Conservation (phyloP, 1,140 invertebrate genomes). For the Sycophaga agraensis region DNA sequence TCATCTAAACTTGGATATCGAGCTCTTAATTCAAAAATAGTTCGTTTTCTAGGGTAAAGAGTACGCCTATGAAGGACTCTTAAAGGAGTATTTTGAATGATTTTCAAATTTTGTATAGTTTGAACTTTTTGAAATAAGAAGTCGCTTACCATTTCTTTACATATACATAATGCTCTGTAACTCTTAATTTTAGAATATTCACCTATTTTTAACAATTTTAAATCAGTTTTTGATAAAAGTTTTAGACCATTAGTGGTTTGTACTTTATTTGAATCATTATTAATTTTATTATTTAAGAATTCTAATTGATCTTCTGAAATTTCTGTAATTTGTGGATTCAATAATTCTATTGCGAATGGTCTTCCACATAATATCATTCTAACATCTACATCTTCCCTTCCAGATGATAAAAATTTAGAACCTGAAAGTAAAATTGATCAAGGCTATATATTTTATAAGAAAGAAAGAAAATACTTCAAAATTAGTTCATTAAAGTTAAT, state of each 20-base stretch:
- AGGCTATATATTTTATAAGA: no score
- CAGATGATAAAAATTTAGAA: constrained; percentile 88
- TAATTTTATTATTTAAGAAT: constrained; percentile 65
- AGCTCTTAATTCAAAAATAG: constrained; percentile 66
- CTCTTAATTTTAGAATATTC: constrained; percentile 84
- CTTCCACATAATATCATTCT: constrained; percentile 81
- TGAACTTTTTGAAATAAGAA: constrained; percentile 60
- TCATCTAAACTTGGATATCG: constrained; percentile 36
- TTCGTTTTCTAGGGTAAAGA: constrained; percentile 65
- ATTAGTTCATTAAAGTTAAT: no score
- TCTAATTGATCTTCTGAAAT: constrained; percentile 59
- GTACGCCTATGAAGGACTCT: constrained; percentile 83
- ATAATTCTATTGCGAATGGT: constrained; percentile 83
- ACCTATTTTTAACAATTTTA: constrained; percentile 77
- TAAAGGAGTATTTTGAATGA: constrained; percentile 78
- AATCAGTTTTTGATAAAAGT: constrained; percentile 46
- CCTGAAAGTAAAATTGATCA: no score
- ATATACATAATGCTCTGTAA: constrained; percentile 78
- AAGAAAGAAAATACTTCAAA: no score
- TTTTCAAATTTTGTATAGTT: constrained; percentile 60
- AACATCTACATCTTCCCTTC: constrained; percentile 94
- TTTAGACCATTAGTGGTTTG: constrained; percentile 56
- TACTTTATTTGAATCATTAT: constrained; percentile 62
- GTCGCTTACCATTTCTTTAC: constrained; percentile 39
- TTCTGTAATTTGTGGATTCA: constrained; percentile 65